Evolutionary conservation across 2,888 invertebrate species (phyloP).

Genomic region (Conops quadrifasciatus): DNA sequence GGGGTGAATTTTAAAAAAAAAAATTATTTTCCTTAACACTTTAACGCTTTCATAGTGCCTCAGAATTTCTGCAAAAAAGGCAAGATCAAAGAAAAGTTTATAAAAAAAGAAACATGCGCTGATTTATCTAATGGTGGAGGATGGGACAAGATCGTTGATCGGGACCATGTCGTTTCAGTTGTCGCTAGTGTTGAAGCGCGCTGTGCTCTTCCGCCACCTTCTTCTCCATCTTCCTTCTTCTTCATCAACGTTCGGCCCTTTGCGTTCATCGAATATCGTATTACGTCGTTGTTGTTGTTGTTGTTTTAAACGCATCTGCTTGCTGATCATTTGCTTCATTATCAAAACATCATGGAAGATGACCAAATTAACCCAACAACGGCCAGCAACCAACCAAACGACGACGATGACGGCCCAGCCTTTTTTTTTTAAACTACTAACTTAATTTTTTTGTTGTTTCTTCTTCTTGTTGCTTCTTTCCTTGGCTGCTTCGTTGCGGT

Average conservation of each 20-base stretch:
- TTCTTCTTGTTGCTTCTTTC: constrained; percentile 14
- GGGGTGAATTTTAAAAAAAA: too few relatives aligned
- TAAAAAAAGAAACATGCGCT: constrained; percentile 43
- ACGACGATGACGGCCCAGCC: too few relatives aligned
- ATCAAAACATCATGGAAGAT: constrained; percentile 60
- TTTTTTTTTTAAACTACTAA: too few relatives aligned
- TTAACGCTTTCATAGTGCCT: too few relatives aligned
- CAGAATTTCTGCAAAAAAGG: too few relatives aligned
- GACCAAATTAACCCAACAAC: constrained; percentile 52
- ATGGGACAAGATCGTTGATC: constrained; percentile 55
- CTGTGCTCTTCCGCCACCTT: too few relatives aligned
- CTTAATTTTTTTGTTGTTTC: too few relatives aligned
- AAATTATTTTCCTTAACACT: too few relatives aligned
- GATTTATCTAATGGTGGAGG: constrained; percentile 58
- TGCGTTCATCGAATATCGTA: background rate
- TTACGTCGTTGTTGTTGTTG: too few relatives aligned
- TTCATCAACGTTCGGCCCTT: constrained; percentile 1
- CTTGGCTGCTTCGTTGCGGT: background rate
- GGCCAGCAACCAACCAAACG: constrained; percentile 14
- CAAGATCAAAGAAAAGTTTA: too few relatives aligned
- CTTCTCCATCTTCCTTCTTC: constrained; percentile 5
- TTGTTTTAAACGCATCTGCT: background rate
- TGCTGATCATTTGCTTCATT: constrained; percentile 44
- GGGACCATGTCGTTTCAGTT: constrained; percentile 14
- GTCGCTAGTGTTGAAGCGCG: background rate